Conservation (phyloP, 2,797 vertebrate species). For the Acipenser transmontanus region DNA sequence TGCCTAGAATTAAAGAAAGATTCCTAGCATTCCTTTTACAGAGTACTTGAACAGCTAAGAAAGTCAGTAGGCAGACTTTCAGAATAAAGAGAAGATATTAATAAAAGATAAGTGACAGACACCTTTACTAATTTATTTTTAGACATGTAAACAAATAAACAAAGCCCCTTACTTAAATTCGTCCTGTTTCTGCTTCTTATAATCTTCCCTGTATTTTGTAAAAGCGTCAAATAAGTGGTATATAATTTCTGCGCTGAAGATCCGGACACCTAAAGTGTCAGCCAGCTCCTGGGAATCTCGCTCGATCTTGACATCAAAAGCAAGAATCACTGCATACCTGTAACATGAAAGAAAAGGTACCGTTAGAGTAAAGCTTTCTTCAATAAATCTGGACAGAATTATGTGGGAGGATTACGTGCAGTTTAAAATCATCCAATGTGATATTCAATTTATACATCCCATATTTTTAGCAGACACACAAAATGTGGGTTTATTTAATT, state of each 20-base stretch:
- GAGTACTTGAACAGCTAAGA: too few species aligned
- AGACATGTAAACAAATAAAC: conserved; percentile 10
- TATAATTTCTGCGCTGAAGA: conserved; percentile 96
- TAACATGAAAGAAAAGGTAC: background rate
- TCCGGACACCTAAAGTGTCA: conserved; percentile 84
- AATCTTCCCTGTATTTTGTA: conserved; percentile 94
- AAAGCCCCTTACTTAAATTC: conserved; percentile 83
- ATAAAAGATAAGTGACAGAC: too few species aligned
- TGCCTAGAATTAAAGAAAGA: conserved; percentile 53
- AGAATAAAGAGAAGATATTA: too few species aligned
- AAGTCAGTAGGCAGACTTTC: background rate
- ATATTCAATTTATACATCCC: too few species aligned
- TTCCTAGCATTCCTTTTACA: too few species aligned
- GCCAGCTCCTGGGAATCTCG: conserved; percentile 96
- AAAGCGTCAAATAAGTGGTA: conserved; percentile 97
- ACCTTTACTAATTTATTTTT: too few species aligned
- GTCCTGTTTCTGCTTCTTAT: conserved; percentile 96
- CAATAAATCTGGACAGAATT: too few species aligned
- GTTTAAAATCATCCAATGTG: too few species aligned
- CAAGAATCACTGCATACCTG: conserved; percentile 89
- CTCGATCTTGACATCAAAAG: conserved; percentile 93
- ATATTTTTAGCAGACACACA: too few species aligned
- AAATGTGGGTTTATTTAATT: too few species aligned
- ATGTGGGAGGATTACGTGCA: too few species aligned
- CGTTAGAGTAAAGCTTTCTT: too few species aligned